Conservation (phyloP, 2,888 invertebrate species). For the Schrankia costaestrigalis region DNA sequence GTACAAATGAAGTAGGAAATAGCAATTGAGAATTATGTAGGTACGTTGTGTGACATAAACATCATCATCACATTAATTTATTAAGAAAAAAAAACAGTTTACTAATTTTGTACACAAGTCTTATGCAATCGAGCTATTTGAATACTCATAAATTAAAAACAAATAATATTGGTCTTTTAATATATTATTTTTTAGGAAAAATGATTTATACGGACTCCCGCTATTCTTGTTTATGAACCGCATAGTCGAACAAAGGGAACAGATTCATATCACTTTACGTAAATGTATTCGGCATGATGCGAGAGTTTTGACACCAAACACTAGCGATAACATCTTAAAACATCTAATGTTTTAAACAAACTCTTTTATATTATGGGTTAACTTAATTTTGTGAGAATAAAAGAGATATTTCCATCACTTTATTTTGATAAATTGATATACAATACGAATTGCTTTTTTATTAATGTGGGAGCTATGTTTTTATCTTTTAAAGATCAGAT, state of each 20-base stretch:
- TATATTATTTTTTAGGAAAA: slow-evolving; percentile 22
- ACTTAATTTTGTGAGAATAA: slow-evolving; percentile 76
- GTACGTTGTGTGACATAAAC: too few species aligned
- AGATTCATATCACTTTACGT: slow-evolving; percentile 63
- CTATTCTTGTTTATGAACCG: slow-evolving; percentile 76
- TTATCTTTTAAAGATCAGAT: slow-evolving; percentile 22
- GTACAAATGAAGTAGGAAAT: too few species aligned
- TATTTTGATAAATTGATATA: slow-evolving; percentile 63
- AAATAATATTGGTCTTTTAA: too few species aligned
- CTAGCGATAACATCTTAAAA: slow-evolving; percentile 73
- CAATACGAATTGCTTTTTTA: slow-evolving; percentile 39
- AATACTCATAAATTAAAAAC: too few species aligned
- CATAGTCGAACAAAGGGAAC: slow-evolving; percentile 65
- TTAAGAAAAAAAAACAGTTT: neutral
- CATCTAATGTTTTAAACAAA: slow-evolving; percentile 80
- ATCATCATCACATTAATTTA: too few species aligned
- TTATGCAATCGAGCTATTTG: neutral
- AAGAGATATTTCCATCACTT: slow-evolving; percentile 57
- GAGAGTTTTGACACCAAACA: slow-evolving; percentile 80
- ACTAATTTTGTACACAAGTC: neutral
- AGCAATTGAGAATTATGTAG: too few species aligned
- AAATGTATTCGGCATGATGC: slow-evolving; percentile 78
- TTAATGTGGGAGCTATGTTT: slow-evolving; percentile 25
- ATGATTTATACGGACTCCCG: slow-evolving; percentile 76
- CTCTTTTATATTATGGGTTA: slow-evolving; percentile 75